Evolutionary conservation across 2,797 vertebrate genomes (phyloP), one percentile per base, ranked within the genome.

Genomic region (Melanotaenia trifasciata): DNA sequence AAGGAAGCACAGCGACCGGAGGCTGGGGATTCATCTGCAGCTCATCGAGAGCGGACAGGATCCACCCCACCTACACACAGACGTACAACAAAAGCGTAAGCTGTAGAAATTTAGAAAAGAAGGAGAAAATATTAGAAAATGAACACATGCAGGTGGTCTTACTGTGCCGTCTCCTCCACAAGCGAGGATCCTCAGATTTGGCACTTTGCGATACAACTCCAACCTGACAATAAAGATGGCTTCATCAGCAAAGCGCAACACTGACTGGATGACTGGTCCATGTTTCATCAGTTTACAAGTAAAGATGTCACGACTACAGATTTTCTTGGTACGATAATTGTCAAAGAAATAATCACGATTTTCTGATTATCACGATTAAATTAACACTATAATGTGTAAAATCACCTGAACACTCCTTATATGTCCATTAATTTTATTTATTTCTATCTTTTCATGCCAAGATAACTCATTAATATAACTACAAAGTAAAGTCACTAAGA

Each of bases 141-240:
- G 20, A 43, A 16, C n/a, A 30, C 5, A 12, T 20, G 26, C 11
- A 20, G 58, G 14, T 0, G 45, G 11, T 11, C 95, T 89, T 90
- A 99, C 98, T 90, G 98, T 99, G 89, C 98, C 98, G 38, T 99
- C 98, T 12, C 98, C 98, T 0, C 98, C 98, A 2, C 98, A 99
- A 79, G 97, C 97, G 33, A 99, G 95, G 90, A 99, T 97, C 83
- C 98, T 95, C 84, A 99, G 94, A 89, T 99, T 99, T 93, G 98
- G 98, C 93, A 99, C 97, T 94, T 98, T 99, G 78, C 97, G 96
- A 89, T 99, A 99, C 83, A 99, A 84, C 87, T 99, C 98, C 92
- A 99, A 93, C 90, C 98, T 98, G 90, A 58, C 2, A 0, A n/a
- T 8, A 20, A 47, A 20, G 20, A 45, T 16, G 5, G 16, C 2